Evolutionary conservation across 2,797 vertebrate genomes (phyloP).

Genomic region (Pangasius djambal): DNA sequence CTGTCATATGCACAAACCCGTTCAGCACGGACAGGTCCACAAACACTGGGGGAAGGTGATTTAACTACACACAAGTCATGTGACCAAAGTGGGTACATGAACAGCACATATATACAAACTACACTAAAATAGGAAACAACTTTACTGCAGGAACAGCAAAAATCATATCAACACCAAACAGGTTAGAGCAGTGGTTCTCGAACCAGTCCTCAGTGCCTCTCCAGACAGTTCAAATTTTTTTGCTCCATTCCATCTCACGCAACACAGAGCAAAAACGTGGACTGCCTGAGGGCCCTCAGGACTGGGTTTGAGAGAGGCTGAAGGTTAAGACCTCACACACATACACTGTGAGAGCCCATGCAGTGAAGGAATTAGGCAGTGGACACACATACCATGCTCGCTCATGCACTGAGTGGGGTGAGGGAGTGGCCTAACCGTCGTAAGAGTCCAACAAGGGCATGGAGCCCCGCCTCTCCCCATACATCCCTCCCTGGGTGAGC

Average conservation of each 20-base stretch:
- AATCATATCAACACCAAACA: conserved; percentile 24
- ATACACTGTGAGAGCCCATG: conserved; percentile 64
- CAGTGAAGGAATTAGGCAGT: conserved; percentile 66
- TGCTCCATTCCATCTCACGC: too few relatives aligned
- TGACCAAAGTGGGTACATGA: conserved; percentile 50
- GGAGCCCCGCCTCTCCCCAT: conserved; percentile 78
- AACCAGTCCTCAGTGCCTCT: background rate
- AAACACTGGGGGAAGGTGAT: conserved; percentile 8
- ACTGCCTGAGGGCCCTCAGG: background rate
- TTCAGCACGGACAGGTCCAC: conserved; percentile 14
- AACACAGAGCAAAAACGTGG: background rate
- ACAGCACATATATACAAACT: conserved; percentile 23
- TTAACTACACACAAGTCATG: conserved; percentile 43
- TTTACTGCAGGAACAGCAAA: conserved; percentile 31
- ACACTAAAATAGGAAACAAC: conserved; percentile 25
- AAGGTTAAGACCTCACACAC: conserved; percentile 52
- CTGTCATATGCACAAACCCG: conserved; percentile 43
- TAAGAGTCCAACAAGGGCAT: conserved; percentile 81
- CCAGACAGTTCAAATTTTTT: background rate
- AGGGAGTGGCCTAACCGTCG: conserved; percentile 80
- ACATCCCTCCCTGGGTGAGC: conserved; percentile 77
- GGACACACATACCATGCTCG: conserved; percentile 81
- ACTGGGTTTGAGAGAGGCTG: conserved; percentile 14
- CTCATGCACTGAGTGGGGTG: conserved; percentile 79
- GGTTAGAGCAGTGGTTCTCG: background rate